phyloP scores from a whole-genome alignment of 2,888 invertebrate genomes.

The Harmothoe impar region DNA sequence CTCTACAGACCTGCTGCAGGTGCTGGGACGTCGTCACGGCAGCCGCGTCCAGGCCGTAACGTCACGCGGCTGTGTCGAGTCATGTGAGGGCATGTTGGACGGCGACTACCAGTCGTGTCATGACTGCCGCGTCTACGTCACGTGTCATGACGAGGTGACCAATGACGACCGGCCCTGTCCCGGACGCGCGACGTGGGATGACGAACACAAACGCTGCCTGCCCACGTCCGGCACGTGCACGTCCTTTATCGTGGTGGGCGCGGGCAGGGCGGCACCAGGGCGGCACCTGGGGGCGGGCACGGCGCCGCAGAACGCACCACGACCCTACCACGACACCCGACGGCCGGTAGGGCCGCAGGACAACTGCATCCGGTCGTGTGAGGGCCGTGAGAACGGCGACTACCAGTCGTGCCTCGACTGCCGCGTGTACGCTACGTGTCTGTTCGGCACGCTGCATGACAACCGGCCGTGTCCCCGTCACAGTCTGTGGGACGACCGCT shows the following conservation, averaged over 20 bases:
- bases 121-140: slow-evolving; percentile 73
- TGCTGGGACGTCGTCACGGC: background rate
- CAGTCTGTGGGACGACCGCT: slow-evolving; percentile 65
- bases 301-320: background rate
- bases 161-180: slow-evolving; percentile 65
- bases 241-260: background rate
- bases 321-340: background rate
- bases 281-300: background rate
- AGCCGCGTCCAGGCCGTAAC: slow-evolving; percentile 45
- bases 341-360: background rate
- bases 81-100: slow-evolving; percentile 67
- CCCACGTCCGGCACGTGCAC: slow-evolving; percentile 52
- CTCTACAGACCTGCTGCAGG: background rate
- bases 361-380: slow-evolving; percentile 44
- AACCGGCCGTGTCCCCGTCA: slow-evolving; percentile 47
- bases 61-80: slow-evolving; percentile 64
- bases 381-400: slow-evolving; percentile 59
- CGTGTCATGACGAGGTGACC: slow-evolving; percentile 72
- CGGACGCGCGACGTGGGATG: slow-evolving; percentile 35
- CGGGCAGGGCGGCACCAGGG: background rate
- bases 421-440: slow-evolving; percentile 69
- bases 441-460: slow-evolving; percentile 50
- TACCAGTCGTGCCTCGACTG: slow-evolving; percentile 72
- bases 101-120: slow-evolving; percentile 74
- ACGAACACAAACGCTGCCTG: slow-evolving; percentile 50